A percentile compares a stretch with the other conserved stretches of the same genome.
Conservation (phyloP, 2,113 vertebrate genomes). For the Melospiza melodia region DNA sequence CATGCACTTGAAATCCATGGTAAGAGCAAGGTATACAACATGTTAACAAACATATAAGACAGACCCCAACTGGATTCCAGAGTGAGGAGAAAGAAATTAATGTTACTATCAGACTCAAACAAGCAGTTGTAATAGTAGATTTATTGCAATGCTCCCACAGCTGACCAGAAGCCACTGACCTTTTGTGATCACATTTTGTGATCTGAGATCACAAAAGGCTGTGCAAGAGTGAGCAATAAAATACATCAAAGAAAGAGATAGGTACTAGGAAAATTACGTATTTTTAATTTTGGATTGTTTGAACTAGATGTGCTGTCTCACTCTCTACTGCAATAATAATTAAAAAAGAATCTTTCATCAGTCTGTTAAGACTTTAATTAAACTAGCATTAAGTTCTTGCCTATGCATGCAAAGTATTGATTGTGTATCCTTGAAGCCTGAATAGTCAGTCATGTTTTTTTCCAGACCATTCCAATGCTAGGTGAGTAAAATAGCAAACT, state of each 20-base stretch:
- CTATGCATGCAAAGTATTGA: not conserved
- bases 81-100: not conserved
- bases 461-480: not conserved
- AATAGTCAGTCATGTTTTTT: not conserved
- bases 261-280: not conserved
- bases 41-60: not conserved
- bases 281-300: not conserved
- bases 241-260: not conserved
- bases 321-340: not conserved
- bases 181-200: not conserved
- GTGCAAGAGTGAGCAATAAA: not conserved
- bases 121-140: not conserved
- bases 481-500: not conserved
- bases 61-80: not conserved
- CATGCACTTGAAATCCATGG: not conserved
- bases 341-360: not conserved
- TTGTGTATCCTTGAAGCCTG: not conserved
- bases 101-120: accelerated
- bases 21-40: not conserved
- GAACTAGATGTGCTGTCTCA: not conserved
- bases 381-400: not conserved
- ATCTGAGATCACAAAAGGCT: not conserved
- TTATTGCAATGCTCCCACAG: not conserved
- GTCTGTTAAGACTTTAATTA: not conserved
- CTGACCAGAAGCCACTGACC: not conserved